A percentile compares a stretch with the other conserved stretches of the same genome.
Evolutionary conservation across 64 coral and sea anemone species (phyloP).

Genomic region (Dendronephthya gigantea): DNA sequence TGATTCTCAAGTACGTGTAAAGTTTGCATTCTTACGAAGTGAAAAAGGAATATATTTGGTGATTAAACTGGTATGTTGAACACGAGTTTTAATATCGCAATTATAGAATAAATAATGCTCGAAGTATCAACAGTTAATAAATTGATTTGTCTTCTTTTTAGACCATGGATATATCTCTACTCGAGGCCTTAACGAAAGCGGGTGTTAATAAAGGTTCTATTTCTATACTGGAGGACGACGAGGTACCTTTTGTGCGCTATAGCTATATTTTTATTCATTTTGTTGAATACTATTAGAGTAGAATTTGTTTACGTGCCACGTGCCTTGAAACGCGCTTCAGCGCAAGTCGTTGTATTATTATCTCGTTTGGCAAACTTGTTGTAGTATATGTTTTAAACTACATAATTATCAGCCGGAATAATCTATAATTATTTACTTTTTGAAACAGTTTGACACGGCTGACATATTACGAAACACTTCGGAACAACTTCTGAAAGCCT

Average conservation of each 20-base stretch:
- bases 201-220: background rate
- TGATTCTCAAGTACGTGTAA: too few relatives aligned
- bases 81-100: background rate
- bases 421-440: too few relatives aligned
- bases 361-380: too few relatives aligned
- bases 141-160: background rate
- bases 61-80: too few relatives aligned
- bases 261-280: too few relatives aligned
- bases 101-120: background rate
- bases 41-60: too few relatives aligned
- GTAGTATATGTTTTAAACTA: too few relatives aligned
- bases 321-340: too few relatives aligned
- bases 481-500: background rate
- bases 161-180: background rate
- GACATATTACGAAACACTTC: background rate
- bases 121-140: background rate
- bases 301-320: too few relatives aligned
- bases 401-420: too few relatives aligned
- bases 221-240: background rate
- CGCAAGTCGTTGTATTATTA: too few relatives aligned
- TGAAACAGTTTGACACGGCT: background rate
- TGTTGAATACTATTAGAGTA: background rate
- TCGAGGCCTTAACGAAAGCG: background rate
- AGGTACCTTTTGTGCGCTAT: background rate
- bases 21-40: too few relatives aligned